Percentiles rank a stretch among this genome's conserved stretches.
Conservation (phyloP, 2,888 invertebrate species). For the Carcina quercana region DNA sequence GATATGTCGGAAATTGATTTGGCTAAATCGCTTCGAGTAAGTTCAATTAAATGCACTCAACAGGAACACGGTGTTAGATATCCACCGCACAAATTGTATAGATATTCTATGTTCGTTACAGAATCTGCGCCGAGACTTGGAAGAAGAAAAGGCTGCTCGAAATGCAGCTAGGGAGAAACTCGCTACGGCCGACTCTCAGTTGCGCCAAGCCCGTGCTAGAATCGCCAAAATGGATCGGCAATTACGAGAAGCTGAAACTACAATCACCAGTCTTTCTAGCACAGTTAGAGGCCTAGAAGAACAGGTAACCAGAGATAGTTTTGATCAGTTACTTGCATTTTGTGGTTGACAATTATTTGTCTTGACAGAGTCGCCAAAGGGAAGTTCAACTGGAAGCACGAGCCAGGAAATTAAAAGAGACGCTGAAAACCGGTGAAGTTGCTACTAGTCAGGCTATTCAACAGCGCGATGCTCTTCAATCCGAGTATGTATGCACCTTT, state of each 20-base stretch:
- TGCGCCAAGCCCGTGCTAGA: constrained; percentile 46
- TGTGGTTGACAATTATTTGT: neutral
- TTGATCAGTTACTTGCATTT: neutral
- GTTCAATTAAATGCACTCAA: no score
- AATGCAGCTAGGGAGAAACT: constrained; percentile 43
- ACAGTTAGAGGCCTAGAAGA: constrained; percentile 61
- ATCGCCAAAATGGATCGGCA: constrained; percentile 61
- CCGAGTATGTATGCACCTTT: constrained; percentile 36
- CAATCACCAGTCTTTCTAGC: constrained; percentile 52
- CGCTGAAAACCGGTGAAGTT: constrained; percentile 59
- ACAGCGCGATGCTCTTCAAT: constrained; percentile 48
- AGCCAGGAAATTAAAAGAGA: constrained; percentile 60
- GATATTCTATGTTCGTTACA: no score
- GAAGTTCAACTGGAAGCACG: constrained; percentile 60
- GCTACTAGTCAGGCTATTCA: constrained; percentile 46
- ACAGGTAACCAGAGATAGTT: constrained; percentile 33
- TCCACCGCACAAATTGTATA: no score
- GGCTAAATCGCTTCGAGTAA: constrained; percentile 37
- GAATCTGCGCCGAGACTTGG: constrained; percentile 44
- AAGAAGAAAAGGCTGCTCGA: constrained; percentile 46
- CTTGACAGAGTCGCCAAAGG: constrained; percentile 51
- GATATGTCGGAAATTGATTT: constrained; percentile 34
- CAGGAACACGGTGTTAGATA: no score
- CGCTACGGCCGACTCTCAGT: constrained; percentile 42
- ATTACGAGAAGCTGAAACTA: constrained; percentile 58